Conservation (phyloP, 37 sponge, comb jelly and placozoan genomes). For the Mnemiopsis leidyi region DNA sequence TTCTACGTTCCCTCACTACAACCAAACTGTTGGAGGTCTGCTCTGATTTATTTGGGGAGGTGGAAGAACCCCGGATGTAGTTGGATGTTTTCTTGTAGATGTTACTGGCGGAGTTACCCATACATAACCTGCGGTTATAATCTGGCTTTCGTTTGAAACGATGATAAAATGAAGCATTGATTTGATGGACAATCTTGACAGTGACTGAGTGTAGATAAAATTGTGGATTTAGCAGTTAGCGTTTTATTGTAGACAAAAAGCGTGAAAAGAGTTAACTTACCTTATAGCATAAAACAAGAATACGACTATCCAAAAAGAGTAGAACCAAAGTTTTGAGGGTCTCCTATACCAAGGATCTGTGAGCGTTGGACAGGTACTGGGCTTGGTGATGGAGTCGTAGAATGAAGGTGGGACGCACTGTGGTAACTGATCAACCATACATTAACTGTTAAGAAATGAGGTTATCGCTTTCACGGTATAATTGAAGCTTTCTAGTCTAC, state of each 20-base stretch:
- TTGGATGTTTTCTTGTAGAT: conserved; percentile 52
- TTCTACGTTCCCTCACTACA: background rate
- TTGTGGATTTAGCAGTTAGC: no score
- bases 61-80: background rate
- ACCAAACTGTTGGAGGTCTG: background rate
- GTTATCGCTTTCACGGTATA: no score
- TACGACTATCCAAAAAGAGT: background rate
- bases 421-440: background rate
- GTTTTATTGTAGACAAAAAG: no score
- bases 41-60: background rate
- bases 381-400: background rate
- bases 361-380: background rate
- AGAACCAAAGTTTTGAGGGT: conserved; percentile 9
- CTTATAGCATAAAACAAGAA: background rate
- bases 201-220: background rate
- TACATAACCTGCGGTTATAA: conserved; percentile 46
- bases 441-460: no score
- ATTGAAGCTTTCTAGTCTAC: no score
- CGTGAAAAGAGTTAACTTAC: background rate
- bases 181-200: background rate
- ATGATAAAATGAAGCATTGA: background rate
- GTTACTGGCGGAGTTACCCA: conserved; percentile 59
- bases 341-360: background rate
- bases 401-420: background rate
- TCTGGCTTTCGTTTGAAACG: background rate